Evolutionary conservation across 2,113 vertebrate genomes (phyloP), one percentile per base, ranked within the genome.

Genomic region (Rattus rattus): DNA sequence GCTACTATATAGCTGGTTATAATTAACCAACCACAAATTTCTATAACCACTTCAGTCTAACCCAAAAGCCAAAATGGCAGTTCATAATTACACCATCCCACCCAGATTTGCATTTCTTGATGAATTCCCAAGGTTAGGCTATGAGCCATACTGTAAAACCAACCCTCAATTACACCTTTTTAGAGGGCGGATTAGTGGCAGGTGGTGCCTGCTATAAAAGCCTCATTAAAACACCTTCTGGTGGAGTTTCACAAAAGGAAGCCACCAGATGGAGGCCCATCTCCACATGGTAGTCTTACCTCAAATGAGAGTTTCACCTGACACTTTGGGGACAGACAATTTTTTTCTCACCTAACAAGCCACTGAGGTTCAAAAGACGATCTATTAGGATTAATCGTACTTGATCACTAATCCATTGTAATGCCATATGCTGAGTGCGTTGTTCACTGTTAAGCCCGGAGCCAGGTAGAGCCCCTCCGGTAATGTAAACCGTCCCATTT

Each of bases 181-280:
- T 97, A 98, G 95, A 98, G 97, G 94, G 96, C 98, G 98, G 98
- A 98, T 98, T 98, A 98, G 98, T 98, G 97, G 98, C 98, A 99
- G 99, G 98, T 99, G 98, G 98, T 88, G 96, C 92, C 95, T 98
- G 97, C 97, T 98, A 97, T 98, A 98, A 99, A 98, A 98, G 95
- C 97, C 98, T 99, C 98, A 98, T 99, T 99, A 99, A 98, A 99
- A 98, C 98, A 99, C 98, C 98, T 99, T 99, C 98, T 99, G 98
- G 98, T 98, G 98, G 98, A 98, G 96, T 98, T 98, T 98, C 98
- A 98, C 98, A 98, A 99, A 99, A 98, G 98, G 94, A 98, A 98
- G 97, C 97, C 98, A 98, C 98, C 99, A 99, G 98, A 99, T 99
- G 98, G 99, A 98, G 94, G 97, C 97, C 98, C 98, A 98, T 98